These are phyloP conservation scores for Aplochiton taeniatus DNA, from an alignment of 2,797 vertebrate species.

Conservation along the genomic window DNA sequence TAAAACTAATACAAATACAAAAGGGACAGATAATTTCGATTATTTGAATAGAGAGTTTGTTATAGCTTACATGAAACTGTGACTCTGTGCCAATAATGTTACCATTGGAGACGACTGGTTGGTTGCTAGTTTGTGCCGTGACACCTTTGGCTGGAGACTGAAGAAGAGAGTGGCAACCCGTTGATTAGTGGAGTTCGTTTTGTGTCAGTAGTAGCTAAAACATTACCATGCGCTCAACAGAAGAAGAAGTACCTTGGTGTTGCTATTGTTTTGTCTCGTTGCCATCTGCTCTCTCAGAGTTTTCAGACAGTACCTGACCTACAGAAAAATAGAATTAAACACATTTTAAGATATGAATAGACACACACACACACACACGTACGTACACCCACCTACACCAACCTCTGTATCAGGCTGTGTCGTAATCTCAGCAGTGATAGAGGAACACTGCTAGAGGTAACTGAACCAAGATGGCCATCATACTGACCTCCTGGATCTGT, in stretches of 20 bases:
- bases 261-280: slow-evolving; percentile 70
- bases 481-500: slow-evolving; percentile 88
- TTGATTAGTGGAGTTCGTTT: slow-evolving; percentile 8
- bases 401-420: slow-evolving; percentile 16
- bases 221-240: not conserved
- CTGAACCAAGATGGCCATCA: not conserved
- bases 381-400: not conserved
- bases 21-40: slow-evolving; percentile 4
- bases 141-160: slow-evolving; percentile 67
- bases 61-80: slow-evolving; percentile 48
- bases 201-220: slow-evolving; percentile 11
- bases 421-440: slow-evolving; percentile 11
- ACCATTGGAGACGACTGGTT: slow-evolving; percentile 42
- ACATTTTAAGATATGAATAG: too few species aligned
- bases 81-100: slow-evolving; percentile 30
- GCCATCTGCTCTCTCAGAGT: slow-evolving; percentile 80
- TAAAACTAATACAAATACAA: slow-evolving; percentile 20
- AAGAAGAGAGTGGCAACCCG: slow-evolving; percentile 8
- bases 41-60: not conserved
- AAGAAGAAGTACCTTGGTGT: slow-evolving; percentile 54
- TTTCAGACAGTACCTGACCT: slow-evolving; percentile 83
- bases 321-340: slow-evolving; percentile 13
- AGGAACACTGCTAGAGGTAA: not conserved
- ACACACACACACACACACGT: not conserved
- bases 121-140: slow-evolving; percentile 34